Evolutionary conservation across 2,113 vertebrate genomes (phyloP).

Genomic region (Lophius piscatorius): DNA sequence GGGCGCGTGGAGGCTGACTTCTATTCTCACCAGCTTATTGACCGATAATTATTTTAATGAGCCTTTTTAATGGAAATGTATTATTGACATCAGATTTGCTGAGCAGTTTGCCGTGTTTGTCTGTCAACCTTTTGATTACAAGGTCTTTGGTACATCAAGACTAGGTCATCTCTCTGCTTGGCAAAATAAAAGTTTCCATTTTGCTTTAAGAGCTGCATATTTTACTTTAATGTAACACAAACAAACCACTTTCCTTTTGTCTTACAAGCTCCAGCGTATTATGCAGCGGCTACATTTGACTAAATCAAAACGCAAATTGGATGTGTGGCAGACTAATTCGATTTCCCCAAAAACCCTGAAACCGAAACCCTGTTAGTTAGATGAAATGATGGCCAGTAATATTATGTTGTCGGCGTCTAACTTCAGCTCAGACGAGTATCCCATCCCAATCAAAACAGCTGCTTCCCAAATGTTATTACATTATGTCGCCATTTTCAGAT

Average conservation of each 20-base stretch:
- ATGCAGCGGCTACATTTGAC: slow-evolving; percentile 75
- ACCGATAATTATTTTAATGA: slow-evolving; percentile 68
- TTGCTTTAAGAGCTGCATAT: slow-evolving; percentile 26
- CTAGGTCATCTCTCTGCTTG: slow-evolving; percentile 25
- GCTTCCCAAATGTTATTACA: slow-evolving; percentile 82
- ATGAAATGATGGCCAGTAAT: slow-evolving; percentile 80
- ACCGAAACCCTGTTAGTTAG: slow-evolving; percentile 80
- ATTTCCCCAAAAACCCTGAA: slow-evolving; percentile 81
- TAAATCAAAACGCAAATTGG: slow-evolving; percentile 84
- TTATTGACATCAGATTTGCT: slow-evolving; percentile 42
- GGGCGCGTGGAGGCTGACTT: slow-evolving; percentile 42
- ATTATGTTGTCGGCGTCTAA: slow-evolving; percentile 80
- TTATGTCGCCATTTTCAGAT: slow-evolving; percentile 84
- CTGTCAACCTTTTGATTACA: slow-evolving; percentile 43
- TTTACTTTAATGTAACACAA: slow-evolving; percentile 57
- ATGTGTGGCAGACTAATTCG: slow-evolving; percentile 83
- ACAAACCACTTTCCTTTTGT: slow-evolving; percentile 61
- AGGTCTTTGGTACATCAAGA: slow-evolving; percentile 29
- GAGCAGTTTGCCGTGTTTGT: slow-evolving; percentile 17
- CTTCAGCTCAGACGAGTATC: slow-evolving; percentile 75
- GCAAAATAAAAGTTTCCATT: slow-evolving; percentile 54
- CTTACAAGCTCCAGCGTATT: slow-evolving; percentile 68
- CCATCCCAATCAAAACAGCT: slow-evolving; percentile 82
- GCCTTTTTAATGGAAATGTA: slow-evolving; percentile 58
- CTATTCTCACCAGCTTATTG: slow-evolving; percentile 46